Evolutionary conservation across 2,113 vertebrate genomes (phyloP).

Genomic region (Cyanocitta stelleri): DNA sequence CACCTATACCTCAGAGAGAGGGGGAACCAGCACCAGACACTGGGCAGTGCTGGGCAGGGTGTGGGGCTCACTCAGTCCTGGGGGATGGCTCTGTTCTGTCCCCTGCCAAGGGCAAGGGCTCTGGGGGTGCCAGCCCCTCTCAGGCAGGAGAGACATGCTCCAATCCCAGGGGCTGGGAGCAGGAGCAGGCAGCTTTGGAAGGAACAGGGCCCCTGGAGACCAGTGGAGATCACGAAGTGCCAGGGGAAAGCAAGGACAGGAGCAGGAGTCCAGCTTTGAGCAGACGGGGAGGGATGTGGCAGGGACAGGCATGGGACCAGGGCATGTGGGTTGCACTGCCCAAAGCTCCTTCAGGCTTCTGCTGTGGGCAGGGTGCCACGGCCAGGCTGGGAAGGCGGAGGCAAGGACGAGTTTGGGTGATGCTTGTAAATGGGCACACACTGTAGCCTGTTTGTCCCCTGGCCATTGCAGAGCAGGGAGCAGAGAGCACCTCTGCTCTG

Average conservation of each 20-base stretch:
- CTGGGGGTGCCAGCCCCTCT: neutral
- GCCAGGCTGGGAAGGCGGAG: accelerated
- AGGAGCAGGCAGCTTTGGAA: accelerated
- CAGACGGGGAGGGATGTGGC: neutral
- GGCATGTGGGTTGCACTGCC: neutral
- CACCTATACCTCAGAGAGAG: accelerated
- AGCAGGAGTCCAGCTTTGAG: neutral
- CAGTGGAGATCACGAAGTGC: neutral
- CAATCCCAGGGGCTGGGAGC: neutral
- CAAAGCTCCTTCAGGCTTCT: neutral
- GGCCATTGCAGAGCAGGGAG: neutral
- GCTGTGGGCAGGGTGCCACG: neutral
- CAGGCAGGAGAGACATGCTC: neutral
- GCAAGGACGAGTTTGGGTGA: neutral
- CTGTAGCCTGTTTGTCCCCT: neutral
- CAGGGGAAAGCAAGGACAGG: neutral
- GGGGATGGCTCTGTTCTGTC: neutral
- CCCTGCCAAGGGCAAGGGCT: accelerated
- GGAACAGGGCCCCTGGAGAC: neutral
- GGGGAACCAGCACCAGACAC: neutral
- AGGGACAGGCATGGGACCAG: neutral
- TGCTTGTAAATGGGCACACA: accelerated
- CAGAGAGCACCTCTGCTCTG: neutral
- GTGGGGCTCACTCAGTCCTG: neutral
- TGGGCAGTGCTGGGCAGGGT: neutral